A percentile compares a stretch with the other conserved stretches of the same genome.
Evolutionary conservation across 1,140 invertebrate genomes (phyloP).

Genomic region (Penaeus indicus): DNA sequence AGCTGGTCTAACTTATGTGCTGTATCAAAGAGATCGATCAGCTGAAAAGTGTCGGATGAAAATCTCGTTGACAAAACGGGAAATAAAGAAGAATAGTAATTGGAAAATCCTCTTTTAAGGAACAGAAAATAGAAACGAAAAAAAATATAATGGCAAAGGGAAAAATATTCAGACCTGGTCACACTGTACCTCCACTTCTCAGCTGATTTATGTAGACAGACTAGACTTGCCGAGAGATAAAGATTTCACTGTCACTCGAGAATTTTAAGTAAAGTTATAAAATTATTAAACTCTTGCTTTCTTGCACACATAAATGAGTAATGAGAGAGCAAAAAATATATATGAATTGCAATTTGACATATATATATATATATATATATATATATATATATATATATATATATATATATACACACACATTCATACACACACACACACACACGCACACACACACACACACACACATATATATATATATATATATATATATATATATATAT

Average conservation of each 20-base stretch:
- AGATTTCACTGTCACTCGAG: too few species aligned
- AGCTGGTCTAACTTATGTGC: too few species aligned
- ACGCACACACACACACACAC: not conserved
- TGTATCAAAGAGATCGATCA: too few species aligned
- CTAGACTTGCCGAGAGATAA: too few species aligned
- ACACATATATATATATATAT: slow-evolving; percentile 22
- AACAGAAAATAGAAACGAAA: not conserved
- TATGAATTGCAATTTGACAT: not conserved
- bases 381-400: not conserved
- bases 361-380: not conserved
- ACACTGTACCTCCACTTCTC: too few species aligned
- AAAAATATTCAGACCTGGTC: not conserved
- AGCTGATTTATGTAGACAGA: too few species aligned
- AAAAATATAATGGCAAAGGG: not conserved
- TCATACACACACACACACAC: not conserved
- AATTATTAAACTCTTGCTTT: too few species aligned
- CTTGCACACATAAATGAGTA: too few species aligned
- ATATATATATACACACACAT: slow-evolving; percentile 4
- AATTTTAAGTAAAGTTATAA: too few species aligned
- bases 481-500: slow-evolving; percentile 21
- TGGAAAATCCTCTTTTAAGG: too few species aligned
- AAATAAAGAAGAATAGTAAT: not conserved
- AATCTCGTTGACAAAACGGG: not conserved
- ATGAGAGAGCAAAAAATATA: not conserved
- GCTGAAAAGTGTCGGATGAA: not conserved